Percentiles rank a stretch among this genome's conserved stretches.
phyloP scores from a whole-genome alignment of 2,888 invertebrate species.

The Sphecodes monilicornis region DNA sequence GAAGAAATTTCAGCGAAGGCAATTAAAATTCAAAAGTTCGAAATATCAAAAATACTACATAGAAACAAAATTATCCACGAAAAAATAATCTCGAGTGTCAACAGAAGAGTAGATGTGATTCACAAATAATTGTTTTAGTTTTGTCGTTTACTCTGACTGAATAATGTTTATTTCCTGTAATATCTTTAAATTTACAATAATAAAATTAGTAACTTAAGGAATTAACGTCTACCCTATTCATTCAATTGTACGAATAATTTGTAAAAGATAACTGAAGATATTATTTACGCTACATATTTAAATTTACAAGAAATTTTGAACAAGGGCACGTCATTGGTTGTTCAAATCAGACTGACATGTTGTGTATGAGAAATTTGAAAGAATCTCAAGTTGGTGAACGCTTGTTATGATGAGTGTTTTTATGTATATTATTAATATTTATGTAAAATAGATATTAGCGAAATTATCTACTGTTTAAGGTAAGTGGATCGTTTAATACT shows the following conservation, averaged over 20 bases:
- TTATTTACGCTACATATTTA: not conserved
- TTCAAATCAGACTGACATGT: not conserved
- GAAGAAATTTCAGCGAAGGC: not conserved
- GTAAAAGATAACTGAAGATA: not conserved
- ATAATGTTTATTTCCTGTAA: not conserved
- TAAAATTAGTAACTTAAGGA: not conserved
- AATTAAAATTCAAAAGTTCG: not conserved
- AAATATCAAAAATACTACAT: not conserved
- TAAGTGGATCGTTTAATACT: not conserved
- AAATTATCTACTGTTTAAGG: not conserved
- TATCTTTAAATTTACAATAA: not conserved
- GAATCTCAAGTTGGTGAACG: not conserved
- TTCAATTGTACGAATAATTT: not conserved
- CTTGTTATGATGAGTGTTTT: not conserved
- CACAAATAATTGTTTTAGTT: not conserved
- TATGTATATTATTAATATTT: not conserved
- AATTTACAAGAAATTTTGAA: conserved; percentile 17
- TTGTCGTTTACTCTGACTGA: not conserved
- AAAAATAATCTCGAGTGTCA: not conserved
- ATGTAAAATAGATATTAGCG: conserved; percentile 5
- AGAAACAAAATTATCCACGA: not conserved
- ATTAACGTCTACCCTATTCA: not conserved
- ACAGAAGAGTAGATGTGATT: not conserved
- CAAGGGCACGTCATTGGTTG: conserved; percentile 10
- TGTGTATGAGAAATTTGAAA: conserved; percentile 7